Evolutionary conservation across 2,797 vertebrate species (phyloP).

Genomic region (Sebastes matsubarae): DNA sequence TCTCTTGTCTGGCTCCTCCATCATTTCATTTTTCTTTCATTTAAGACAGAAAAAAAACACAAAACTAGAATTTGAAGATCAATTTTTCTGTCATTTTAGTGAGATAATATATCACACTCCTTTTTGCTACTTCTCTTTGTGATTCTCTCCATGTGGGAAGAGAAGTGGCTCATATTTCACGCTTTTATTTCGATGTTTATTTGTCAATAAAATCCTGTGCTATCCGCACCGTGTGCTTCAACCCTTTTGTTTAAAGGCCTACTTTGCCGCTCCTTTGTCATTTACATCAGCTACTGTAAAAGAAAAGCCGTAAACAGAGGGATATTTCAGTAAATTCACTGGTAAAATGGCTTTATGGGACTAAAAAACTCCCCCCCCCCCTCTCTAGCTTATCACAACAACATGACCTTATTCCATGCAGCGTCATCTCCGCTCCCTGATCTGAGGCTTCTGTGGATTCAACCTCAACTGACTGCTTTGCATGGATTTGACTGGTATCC

Average conservation of each 20-base stretch:
- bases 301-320: background rate
- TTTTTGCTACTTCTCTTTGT: background rate
- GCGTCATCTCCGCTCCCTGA: conserved; percentile 22
- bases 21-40: background rate
- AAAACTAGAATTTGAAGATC: background rate
- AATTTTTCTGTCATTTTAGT: conserved; percentile 16
- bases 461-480: conserved; percentile 60
- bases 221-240: background rate
- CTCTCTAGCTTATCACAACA: background rate
- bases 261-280: background rate
- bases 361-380: background rate
- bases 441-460: conserved; percentile 47
- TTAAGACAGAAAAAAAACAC: background rate
- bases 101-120: conserved; percentile 7
- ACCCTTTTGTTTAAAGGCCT: background rate
- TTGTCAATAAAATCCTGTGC: conserved; percentile 22
- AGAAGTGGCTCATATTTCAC: conserved; percentile 28
- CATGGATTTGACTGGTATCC: conserved; percentile 70
- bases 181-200: conserved; percentile 29
- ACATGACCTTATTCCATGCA: conserved; percentile 39
- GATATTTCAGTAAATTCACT: conserved; percentile 18
- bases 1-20: conserved; percentile 17
- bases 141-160: background rate
- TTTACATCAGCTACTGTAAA: background rate
- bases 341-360: background rate